Base-by-base conservation (phyloP, 2,797 vertebrate genomes). In the Anguilla pacifica region DNA sequence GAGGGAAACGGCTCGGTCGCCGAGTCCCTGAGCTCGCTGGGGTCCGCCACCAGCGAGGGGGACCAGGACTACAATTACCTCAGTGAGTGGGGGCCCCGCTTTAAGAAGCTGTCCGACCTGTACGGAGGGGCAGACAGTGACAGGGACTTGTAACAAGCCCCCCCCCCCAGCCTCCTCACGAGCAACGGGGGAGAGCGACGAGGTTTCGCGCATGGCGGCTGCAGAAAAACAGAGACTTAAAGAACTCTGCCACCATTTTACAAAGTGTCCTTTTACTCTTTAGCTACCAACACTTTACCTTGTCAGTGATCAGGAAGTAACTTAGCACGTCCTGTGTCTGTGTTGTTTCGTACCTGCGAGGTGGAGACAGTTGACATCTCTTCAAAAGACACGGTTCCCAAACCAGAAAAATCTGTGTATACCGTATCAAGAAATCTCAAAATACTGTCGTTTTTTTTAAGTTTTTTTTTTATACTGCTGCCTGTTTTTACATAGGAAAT, bases 31-130 rank as follows among this genome's bases (percentile, higher is more conserved):
- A 99, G 98, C 94, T 98, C 98, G 0, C 93, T 99, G 93, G 97
- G 96, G 88, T 98, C 98, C 0, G 95, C 92, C 70, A 97, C 97
- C 13, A 97, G 97, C 0, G 97, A 98, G 0, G 96, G 96, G 1
- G 97, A 97, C 88, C 97, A 99, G 91, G 97, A 99, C 96, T 99
- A 99, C 6, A 96, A 98, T 94, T 99, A 99, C 95, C 97, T 99
- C 89, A 98, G 97, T 92, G 97, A 98, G 93, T 99, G 98, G 98
- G 98, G 98, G 13, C 98, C 98, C 0, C 95, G 98, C 6, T 99
- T 99, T 95, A 97, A 97, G 93, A 99, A 98, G 94, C 96, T 99
- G 4, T 98, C 98, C 0, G 98, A 98, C 91, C 96, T 99, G 96
- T 99, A 99, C 10, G 97, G 97, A 0, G 93, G 96, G 0, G 97